phyloP scores from a whole-genome alignment of 2,888 invertebrate species.

The Athripsodes cinereus region DNA sequence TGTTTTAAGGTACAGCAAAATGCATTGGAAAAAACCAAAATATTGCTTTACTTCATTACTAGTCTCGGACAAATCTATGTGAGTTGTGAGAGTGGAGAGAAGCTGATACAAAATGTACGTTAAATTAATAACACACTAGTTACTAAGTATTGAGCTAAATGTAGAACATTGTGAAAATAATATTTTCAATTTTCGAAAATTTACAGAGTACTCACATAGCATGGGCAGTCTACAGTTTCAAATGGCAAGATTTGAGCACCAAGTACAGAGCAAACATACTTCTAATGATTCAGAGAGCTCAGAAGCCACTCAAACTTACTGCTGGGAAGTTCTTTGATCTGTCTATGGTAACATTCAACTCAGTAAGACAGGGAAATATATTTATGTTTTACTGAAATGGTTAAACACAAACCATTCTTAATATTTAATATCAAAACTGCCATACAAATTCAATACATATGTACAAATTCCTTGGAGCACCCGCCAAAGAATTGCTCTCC shows the following conservation, averaged over 20 bases:
- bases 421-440: neutral
- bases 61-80: neutral
- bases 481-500: no score
- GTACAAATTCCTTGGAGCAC: no score
- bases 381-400: no score
- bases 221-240: neutral
- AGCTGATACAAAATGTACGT: neutral
- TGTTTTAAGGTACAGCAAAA: neutral
- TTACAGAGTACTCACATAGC: neutral
- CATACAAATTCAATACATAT: no score
- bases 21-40: neutral
- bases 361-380: neutral
- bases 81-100: neutral
- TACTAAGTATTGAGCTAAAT: no score
- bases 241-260: neutral
- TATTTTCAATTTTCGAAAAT: neutral
- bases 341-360: neutral
- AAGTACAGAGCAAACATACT: neutral
- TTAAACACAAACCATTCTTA: neutral
- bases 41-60: neutral
- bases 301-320: neutral
- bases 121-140: no score
- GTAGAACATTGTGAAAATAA: no score
- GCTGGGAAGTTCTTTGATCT: neutral
- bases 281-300: neutral